A percentile compares a stretch with the other conserved stretches of the same genome.
These are phyloP conservation scores for Scaeva pyrastri DNA, from an alignment of 2,888 invertebrate species.

Conservation along the genomic window DNA sequence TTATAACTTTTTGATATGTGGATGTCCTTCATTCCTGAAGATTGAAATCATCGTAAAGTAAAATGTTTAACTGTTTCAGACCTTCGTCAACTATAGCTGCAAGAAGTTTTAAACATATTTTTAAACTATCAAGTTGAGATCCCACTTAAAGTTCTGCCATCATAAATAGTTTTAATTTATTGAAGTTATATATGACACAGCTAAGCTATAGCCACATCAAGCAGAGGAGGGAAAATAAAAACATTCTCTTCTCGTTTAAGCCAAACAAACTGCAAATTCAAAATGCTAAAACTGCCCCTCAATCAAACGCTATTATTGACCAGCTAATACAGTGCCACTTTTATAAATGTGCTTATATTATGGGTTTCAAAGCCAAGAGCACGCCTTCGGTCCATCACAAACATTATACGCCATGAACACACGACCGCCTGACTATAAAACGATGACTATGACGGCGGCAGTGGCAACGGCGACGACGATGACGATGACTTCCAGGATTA, in stretches of 20 bases:
- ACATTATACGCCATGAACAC: conserved; percentile 64
- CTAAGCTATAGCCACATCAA: conserved; percentile 1
- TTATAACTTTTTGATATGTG: too few relatives aligned
- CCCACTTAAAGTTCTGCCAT: conserved; percentile 27
- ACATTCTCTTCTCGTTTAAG: conserved; percentile 29
- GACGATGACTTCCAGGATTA: conserved; percentile 19
- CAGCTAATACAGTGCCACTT: conserved; percentile 61
- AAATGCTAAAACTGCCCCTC: conserved; percentile 66
- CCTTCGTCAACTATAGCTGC: too few relatives aligned
- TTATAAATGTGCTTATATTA: conserved; percentile 67
- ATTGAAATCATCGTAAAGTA: too few relatives aligned
- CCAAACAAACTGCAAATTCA: conserved; percentile 58
- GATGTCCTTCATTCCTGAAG: too few relatives aligned
- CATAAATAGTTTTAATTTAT: conserved; percentile 53
- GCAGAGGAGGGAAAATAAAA: conserved; percentile 8
- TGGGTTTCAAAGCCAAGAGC: conserved; percentile 44
- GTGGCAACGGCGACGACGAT: background rate
- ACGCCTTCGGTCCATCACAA: conserved; percentile 69
- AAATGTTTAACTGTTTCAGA: too few relatives aligned
- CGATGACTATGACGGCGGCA: background rate
- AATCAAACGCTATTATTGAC: conserved; percentile 69
- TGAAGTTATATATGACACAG: conserved; percentile 10
- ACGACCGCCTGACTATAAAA: background rate
- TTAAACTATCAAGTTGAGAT: conserved; percentile 15
- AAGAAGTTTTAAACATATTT: too few relatives aligned